Conservation (phyloP, 1,140 invertebrate species). For the Conus ventricosus region DNA sequence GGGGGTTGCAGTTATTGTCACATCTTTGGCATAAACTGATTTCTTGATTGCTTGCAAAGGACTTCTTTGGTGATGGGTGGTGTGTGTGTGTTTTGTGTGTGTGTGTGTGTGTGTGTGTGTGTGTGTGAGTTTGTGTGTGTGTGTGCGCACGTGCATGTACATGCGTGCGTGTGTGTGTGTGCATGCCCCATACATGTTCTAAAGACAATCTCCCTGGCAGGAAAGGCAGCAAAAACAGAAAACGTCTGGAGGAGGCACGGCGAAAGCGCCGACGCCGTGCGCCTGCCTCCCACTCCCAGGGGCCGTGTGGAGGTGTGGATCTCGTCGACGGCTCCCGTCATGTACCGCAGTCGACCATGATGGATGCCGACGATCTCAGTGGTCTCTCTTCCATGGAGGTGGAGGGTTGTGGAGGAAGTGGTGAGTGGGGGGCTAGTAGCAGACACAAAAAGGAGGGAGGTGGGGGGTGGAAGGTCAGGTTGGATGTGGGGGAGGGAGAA, state of each 20-base stretch:
- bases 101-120: no score
- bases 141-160: no score
- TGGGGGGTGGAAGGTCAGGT: no score
- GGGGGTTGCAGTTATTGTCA: no score
- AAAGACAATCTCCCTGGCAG: slow-evolving; percentile 35
- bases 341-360: slow-evolving; percentile 68
- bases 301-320: slow-evolving; percentile 72
- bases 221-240: slow-evolving; percentile 79
- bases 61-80: no score
- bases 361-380: slow-evolving; percentile 80
- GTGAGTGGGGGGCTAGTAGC: neutral
- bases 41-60: no score
- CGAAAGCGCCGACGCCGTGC: slow-evolving; percentile 79
- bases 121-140: no score
- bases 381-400: slow-evolving; percentile 85
- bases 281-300: slow-evolving; percentile 34
- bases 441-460: no score
- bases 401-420: neutral
- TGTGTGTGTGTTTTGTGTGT: no score
- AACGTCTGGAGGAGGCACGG: slow-evolving; percentile 85
- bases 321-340: slow-evolving; percentile 63
- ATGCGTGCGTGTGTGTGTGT: neutral
- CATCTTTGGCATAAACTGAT: no score
- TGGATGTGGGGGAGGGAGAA: no score
- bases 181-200: neutral